Evolutionary conservation across 2,113 vertebrate species (phyloP).

Genomic region (Phoxinus phoxinus): DNA sequence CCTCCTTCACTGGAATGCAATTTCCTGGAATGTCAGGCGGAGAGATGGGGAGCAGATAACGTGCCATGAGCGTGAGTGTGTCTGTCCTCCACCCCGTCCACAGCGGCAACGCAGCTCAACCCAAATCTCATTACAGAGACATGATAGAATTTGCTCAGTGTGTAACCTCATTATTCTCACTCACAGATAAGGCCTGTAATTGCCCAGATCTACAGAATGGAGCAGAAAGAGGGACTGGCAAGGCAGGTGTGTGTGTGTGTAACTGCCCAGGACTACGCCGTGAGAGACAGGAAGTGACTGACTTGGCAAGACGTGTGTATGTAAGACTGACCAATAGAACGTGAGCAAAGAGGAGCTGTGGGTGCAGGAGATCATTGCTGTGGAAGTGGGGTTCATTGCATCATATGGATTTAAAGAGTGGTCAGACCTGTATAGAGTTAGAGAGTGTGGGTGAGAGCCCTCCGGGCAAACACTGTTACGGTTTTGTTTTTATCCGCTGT

Average conservation of each 20-base stretch:
- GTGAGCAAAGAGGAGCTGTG: background rate
- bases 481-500: slow-evolving; percentile 14
- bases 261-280: background rate
- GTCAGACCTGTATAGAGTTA: slow-evolving; percentile 31
- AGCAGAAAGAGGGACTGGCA: slow-evolving; percentile 53
- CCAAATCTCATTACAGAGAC: slow-evolving; percentile 77
- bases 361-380: slow-evolving; percentile 25
- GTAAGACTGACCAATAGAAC: background rate
- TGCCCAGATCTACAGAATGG: slow-evolving; percentile 70
- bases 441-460: slow-evolving; percentile 34
- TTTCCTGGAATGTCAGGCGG: slow-evolving; percentile 78
- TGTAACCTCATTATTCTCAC: slow-evolving; percentile 81
- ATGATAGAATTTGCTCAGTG: slow-evolving; percentile 78
- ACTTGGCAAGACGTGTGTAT: background rate
- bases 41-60: slow-evolving; percentile 75
- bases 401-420: slow-evolving; percentile 26
- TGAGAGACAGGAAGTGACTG: slow-evolving; percentile 16
- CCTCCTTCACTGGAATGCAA: slow-evolving; percentile 73
- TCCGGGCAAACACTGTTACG: slow-evolving; percentile 15
- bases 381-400: slow-evolving; percentile 38
- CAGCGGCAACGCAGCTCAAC: slow-evolving; percentile 55
- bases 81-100: slow-evolving; percentile 52
- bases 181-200: slow-evolving; percentile 79
- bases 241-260: slow-evolving; percentile 50
- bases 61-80: slow-evolving; percentile 45